phyloP scores from a whole-genome alignment of 1,140 invertebrate genomes.

The Atta colombica region DNA sequence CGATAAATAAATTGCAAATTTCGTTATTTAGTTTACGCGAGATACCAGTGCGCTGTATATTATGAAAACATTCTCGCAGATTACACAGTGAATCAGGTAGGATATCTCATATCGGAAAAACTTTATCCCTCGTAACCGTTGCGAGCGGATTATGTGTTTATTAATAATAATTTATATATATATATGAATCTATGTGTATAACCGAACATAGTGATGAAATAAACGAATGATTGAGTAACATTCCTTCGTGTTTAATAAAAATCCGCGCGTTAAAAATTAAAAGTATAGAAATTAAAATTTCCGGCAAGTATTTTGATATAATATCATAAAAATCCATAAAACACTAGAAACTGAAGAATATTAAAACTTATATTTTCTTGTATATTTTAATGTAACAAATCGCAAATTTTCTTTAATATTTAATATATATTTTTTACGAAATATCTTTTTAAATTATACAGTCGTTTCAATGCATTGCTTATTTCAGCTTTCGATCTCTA shows the following conservation, averaged over 20 bases:
- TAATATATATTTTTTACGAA: not conserved
- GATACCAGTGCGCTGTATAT: conserved; percentile 41
- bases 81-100: conserved; percentile 55
- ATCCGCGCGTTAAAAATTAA: not conserved
- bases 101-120: conserved; percentile 54
- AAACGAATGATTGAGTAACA: conserved; percentile 50
- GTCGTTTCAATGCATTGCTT: not conserved
- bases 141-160: conserved; percentile 55
- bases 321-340: conserved; percentile 12
- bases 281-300: conserved; percentile 31
- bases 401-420: not conserved
- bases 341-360: not conserved
- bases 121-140: conserved; percentile 54
- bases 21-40: conserved; percentile 63
- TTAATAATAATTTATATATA: conserved; percentile 54
- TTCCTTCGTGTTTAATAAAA: conserved; percentile 13
- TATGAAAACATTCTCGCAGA: conserved; percentile 56
- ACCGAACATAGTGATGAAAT: conserved; percentile 26
- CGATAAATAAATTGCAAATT: conserved; percentile 64
- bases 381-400: not conserved
- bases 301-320: not conserved
- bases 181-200: not conserved
- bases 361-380: not conserved
- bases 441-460: not conserved
- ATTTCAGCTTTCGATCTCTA: conserved; percentile 1